Percentiles rank a stretch among this genome's conserved stretches.
Evolutionary conservation across 2,888 invertebrate species (phyloP).

Genomic region (Argyra leucocephala): DNA sequence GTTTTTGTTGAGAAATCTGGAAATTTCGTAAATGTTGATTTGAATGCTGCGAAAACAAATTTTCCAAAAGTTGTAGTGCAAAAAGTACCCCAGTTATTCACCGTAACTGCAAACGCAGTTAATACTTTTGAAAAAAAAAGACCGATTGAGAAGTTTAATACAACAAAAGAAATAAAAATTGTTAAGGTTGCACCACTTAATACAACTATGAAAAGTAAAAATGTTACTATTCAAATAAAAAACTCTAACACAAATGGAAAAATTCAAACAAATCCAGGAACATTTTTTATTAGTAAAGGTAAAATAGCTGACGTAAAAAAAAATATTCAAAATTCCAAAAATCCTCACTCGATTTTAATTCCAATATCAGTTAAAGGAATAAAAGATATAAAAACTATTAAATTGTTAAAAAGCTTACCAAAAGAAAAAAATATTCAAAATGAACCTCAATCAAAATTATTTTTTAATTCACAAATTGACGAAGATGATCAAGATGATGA

Average conservation of each 20-base stretch:
- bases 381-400: constrained; percentile 61
- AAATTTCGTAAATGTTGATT: neutral
- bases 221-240: constrained; percentile 27
- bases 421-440: constrained; percentile 27
- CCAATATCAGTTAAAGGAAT: constrained; percentile 61
- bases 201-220: constrained; percentile 24
- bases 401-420: constrained; percentile 60
- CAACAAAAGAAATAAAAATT: constrained; percentile 24
- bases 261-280: constrained; percentile 27
- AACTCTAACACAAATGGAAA: constrained; percentile 24
- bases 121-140: neutral
- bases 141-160: neutral
- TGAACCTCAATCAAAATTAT: neutral
- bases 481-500: constrained; percentile 25
- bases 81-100: constrained; percentile 26
- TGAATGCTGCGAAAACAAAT: neutral
- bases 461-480: constrained; percentile 22
- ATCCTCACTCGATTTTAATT: constrained; percentile 57
- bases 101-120: constrained; percentile 14
- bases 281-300: constrained; percentile 25
- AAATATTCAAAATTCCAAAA: constrained; percentile 30
- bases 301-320: constrained; percentile 25
- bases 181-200: constrained; percentile 26
- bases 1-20: constrained; percentile 11
- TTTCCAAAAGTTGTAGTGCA: constrained; percentile 27